Base-by-base conservation (phyloP, 2,113 vertebrate genomes). In the Merops nubicus region DNA sequence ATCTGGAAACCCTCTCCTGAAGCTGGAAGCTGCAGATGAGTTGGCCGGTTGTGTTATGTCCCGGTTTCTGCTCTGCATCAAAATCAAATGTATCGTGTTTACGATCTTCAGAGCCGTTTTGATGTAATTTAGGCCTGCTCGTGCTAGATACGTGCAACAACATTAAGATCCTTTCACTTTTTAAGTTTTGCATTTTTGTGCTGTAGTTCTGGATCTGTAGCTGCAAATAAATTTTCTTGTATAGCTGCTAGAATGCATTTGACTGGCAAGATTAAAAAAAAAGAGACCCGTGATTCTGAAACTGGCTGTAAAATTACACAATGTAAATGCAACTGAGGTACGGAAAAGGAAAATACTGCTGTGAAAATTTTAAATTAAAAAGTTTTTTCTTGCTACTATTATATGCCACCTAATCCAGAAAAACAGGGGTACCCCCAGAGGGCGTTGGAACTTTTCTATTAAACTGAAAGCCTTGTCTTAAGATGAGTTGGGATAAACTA, bases 1-100 rank as follows among this genome's bases (percentile, higher is more conserved):
- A 8, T 43, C 15, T 26, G n/a, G 25, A 81, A 8, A 19, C 36
- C 11, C 9, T 59, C 3, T 50, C 2, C 29, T 76, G 29, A 73
- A 92, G 54, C 64, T 20, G 63, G 19, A 16, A 17, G 8, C 14
- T 64, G 21, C 29, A 33, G 7, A 31, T 47, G 18, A 47, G 26
- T 51, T n/a, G 22, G 8, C 34, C 0, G 0, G 3, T 42, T 60
- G 15, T 56, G 22, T 51, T 88, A n/a, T 20, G 76, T 86, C 38
- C n/a, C 36, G 14, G 28, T 86, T 63, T 83, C 11, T 84, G 29
- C 69, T 88, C n/a, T 45, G 21, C 34, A 36, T 54, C 18, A 5
- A 60, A 91, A 77, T 68, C 38, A 85, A 74, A 43, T 43, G 3
- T 11, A 5, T 16, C 36, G 11, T 33, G 4, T 72, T 67, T 42